A percentile compares a stretch with the other conserved stretches of the same genome.
phyloP scores from a whole-genome alignment of 64 coral and sea anemone genomes.

The Astreopora myriophthalma region DNA sequence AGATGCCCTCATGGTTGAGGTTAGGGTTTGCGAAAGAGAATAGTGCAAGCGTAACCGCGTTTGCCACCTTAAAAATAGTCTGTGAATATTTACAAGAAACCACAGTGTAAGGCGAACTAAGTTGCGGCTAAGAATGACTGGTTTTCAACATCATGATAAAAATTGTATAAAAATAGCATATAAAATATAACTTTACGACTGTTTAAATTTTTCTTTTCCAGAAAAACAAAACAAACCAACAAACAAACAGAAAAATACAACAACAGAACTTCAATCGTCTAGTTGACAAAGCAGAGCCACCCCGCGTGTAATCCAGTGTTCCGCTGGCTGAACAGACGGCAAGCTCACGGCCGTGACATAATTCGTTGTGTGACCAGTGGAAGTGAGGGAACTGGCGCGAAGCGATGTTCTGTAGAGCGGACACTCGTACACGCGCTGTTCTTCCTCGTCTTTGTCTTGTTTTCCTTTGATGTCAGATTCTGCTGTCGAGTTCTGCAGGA shows the following conservation, averaged over 20 bases:
- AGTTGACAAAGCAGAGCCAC: conserved; percentile 90
- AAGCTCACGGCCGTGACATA: conserved; percentile 85
- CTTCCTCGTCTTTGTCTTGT: conserved; percentile 64
- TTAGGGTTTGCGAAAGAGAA: too few species aligned
- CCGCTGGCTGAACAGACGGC: conserved; percentile 70
- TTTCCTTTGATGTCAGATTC: conserved; percentile 12
- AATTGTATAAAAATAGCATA: background rate
- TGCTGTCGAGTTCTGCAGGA: conserved; percentile 14
- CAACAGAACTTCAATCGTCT: conserved; percentile 75
- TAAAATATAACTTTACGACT: background rate
- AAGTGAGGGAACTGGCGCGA: conserved; percentile 84
- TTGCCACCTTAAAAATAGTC: too few species aligned
- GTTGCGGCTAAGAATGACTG: too few species aligned
- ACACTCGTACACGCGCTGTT: conserved; percentile 74
- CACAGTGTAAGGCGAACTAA: too few species aligned
- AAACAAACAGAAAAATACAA: too few species aligned
- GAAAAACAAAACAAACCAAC: too few species aligned
- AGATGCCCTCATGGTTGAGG: too few species aligned
- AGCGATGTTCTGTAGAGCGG: conserved; percentile 92
- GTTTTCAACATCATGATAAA: too few species aligned
- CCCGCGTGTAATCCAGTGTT: conserved; percentile 96
- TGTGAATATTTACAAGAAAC: too few species aligned
- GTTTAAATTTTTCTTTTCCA: background rate
- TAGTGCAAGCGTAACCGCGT: too few species aligned
- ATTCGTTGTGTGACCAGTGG: conserved; percentile 86